Evolutionary conservation across 2,797 vertebrate genomes (phyloP).

Genomic region (Gobionotothen gibberifrons): DNA sequence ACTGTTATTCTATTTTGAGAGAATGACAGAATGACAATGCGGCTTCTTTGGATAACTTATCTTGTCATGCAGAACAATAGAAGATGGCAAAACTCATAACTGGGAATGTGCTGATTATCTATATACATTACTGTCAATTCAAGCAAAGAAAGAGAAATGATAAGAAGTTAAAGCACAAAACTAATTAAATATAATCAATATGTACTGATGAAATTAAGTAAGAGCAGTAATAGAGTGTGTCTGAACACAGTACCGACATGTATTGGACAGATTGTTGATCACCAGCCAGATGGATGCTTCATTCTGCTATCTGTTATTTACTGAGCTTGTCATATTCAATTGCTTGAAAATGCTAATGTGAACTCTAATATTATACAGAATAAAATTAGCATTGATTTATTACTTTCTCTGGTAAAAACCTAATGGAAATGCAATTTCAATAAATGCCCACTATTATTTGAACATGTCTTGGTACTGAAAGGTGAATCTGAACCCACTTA

Average conservation of each 20-base stretch:
- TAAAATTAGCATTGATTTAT: not conserved
- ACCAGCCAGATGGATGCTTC: constrained; percentile 5
- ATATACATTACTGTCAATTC: not conserved
- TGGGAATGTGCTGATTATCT: not conserved
- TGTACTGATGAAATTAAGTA: constrained; percentile 23
- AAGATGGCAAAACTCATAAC: not conserved
- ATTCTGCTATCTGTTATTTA: not conserved
- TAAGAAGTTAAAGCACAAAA: constrained; percentile 14
- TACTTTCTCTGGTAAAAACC: not conserved
- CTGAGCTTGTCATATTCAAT: constrained; percentile 10
- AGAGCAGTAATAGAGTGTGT: constrained; percentile 14
- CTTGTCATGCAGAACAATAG: not conserved
- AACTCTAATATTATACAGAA: not conserved
- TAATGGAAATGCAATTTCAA: not conserved
- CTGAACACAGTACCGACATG: constrained; percentile 2
- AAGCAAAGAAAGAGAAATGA: not conserved
- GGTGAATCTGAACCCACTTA: constrained; percentile 38
- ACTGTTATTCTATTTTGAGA: not conserved
- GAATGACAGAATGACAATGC: not conserved
- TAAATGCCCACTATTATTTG: constrained; percentile 6
- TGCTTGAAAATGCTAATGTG: constrained; percentile 1
- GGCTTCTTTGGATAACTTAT: not conserved
- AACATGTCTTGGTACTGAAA: constrained; percentile 8
- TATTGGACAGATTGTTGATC: constrained; percentile 14
- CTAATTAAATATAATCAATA: constrained; percentile 26